These are phyloP conservation scores for Pyrocephalus nanus DNA, from an alignment of 2,797 vertebrate genomes.

Conservation along the genomic window DNA sequence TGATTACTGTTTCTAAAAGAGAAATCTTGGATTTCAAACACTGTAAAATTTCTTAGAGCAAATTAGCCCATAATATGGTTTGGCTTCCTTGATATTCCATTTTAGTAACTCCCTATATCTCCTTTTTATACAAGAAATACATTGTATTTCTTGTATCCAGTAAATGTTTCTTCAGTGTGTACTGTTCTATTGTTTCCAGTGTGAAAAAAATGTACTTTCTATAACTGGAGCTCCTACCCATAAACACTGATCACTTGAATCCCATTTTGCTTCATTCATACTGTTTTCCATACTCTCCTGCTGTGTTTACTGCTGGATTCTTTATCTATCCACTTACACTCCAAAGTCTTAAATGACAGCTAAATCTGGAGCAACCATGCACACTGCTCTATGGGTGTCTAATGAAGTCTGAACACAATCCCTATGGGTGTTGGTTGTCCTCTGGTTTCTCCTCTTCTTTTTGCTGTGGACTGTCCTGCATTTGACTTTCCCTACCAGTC, in stretches of 20 bases:
- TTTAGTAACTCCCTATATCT: slow-evolving; percentile 1
- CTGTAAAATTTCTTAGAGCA: slow-evolving; percentile 6
- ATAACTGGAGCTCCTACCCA: background rate
- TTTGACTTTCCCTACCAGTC: background rate
- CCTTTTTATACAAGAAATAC: background rate
- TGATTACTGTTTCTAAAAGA: background rate
- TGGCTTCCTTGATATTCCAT: slow-evolving; percentile 9
- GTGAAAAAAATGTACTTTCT: background rate
- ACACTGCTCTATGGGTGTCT: background rate
- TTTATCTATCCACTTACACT: background rate
- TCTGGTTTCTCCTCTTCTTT: background rate
- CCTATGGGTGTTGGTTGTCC: background rate
- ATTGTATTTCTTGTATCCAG: slow-evolving; percentile 26
- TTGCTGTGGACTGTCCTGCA: background rate
- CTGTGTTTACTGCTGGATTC: background rate
- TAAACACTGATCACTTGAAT: background rate
- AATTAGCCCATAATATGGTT: background rate
- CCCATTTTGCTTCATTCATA: background rate
- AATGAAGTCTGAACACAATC: background rate
- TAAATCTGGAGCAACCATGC: background rate
- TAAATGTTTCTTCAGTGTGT: slow-evolving; percentile 12
- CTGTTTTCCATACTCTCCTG: background rate
- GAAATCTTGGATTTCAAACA: background rate
- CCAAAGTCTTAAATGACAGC: background rate
- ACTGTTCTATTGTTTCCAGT: background rate